Percentiles rank a stretch among this genome's conserved stretches.
Conservation (phyloP, 2,888 invertebrate genomes). For the Crossocerus cetratus region DNA sequence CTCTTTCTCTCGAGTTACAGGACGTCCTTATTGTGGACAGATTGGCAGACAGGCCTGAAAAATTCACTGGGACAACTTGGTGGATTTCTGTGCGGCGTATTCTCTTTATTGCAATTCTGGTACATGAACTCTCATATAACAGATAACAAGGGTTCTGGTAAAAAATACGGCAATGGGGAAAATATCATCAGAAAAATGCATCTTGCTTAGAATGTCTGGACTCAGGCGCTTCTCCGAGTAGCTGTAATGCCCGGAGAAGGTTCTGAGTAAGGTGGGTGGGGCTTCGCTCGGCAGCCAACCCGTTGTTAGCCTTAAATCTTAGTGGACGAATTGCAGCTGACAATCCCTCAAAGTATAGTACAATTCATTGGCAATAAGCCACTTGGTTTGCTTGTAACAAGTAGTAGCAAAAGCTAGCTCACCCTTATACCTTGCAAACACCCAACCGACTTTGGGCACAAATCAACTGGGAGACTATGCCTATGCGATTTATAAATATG, state of each 20-base stretch:
- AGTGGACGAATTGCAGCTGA: constrained; percentile 59
- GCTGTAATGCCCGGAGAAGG: no score
- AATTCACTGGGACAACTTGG: background rate
- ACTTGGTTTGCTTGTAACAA: constrained; percentile 39
- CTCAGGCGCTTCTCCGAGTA: no score
- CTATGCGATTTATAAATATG: constrained; percentile 53
- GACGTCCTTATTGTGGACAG: no score
- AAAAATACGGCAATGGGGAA: constrained; percentile 52
- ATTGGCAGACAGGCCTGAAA: background rate
- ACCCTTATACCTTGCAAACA: constrained; percentile 25
- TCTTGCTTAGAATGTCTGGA: background rate
- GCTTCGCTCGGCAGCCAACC: no score
- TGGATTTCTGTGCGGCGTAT: constrained; percentile 29
- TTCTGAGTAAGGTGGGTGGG: no score
- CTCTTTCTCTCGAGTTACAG: no score
- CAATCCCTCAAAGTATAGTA: constrained; percentile 36
- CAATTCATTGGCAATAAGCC: constrained; percentile 31
- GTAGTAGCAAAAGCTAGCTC: constrained; percentile 55
- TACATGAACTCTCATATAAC: constrained; percentile 51
- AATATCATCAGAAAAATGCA: constrained; percentile 49
- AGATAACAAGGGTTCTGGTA: constrained; percentile 52
- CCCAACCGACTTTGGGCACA: constrained; percentile 38
- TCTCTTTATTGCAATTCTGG: constrained; percentile 44
- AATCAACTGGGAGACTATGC: constrained; percentile 39
- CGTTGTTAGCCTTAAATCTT: constrained; percentile 43